Evolutionary conservation across 2,888 invertebrate species (phyloP), one percentile per base, ranked within the genome.

Genomic region (Ryuthela nishihirai): DNA sequence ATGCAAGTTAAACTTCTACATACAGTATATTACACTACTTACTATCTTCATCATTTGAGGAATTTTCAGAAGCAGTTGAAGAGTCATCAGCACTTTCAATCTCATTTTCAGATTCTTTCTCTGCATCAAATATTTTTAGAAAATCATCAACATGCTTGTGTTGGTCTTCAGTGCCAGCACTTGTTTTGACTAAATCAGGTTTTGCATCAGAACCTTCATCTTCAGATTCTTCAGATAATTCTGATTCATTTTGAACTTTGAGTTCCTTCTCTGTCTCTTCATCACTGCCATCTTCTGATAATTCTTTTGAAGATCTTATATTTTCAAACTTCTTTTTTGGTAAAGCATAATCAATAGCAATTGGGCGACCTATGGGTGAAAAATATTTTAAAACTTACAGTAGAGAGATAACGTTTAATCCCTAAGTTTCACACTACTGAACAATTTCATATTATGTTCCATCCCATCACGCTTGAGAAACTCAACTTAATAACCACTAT

Each of bases 301-400:
- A 9, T 38, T 15, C n/a, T 38, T 38, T 15, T 38, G 38, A 38
- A 15, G 38, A 38, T 15, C 9, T 38, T 15, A 1, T 15, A n/a
- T 38, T 32, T 24, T 38, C 41, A 32, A 18, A 48, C 2, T 36
- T 56, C 43, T 17, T 21, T 29, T 40, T 58, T 23, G 41, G 53
- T 41, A 20, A 32, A 24, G 58, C 56, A 62, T 39, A 62, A 58
- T 62, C 62, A 45, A 62, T 38, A 21, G 62, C 62, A 25, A 62
- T 26, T 15, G 53, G 49, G 2, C 62, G 29, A 9, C 62, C 62
- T 62, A 29, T 1, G 34, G 9, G 32, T 34, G 12, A 17, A 20
- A 20, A 32, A 46, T 18, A 39, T 15, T 12, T 4, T 12, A n/a
- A 26, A 10, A 21, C 29, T 43, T 23, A 21, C n/a, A 26, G n/a